Percentiles rank a stretch among this genome's conserved stretches.
These are phyloP conservation scores for Platycheirus albimanus DNA, from an alignment of 2,888 invertebrate genomes.

Conservation along the genomic window DNA sequence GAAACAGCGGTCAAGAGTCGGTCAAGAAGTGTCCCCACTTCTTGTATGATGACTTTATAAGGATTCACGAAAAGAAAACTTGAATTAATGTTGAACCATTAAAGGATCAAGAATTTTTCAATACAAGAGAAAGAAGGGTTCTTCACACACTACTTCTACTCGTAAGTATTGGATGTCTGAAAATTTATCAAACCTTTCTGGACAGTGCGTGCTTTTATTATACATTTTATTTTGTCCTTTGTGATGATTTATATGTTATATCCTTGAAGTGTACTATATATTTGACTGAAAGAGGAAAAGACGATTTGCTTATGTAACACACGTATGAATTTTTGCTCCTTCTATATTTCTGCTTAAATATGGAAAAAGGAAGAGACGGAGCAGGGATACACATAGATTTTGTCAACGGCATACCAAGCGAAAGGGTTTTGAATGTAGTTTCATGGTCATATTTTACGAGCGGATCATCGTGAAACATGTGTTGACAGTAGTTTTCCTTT, in stretches of 20 bases:
- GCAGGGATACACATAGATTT: not conserved
- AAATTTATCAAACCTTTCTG: constrained; percentile 43
- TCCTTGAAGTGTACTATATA: not conserved
- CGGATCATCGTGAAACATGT: constrained; percentile 49
- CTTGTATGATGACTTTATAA: constrained; percentile 51
- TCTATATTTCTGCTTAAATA: not conserved
- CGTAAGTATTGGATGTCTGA: constrained; percentile 17
- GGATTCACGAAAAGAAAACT: not conserved
- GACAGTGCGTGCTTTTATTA: not conserved
- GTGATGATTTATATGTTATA: constrained; percentile 37
- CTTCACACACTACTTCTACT: too few species aligned
- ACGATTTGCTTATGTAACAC: not conserved
- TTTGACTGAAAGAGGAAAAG: not conserved
- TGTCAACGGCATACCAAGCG: constrained; percentile 9
- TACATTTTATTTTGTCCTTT: not conserved
- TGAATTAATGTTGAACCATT: constrained; percentile 20
- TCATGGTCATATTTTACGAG: constrained; percentile 21
- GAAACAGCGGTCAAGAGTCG: constrained; percentile 24
- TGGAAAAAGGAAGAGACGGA: not conserved
- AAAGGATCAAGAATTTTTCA: constrained; percentile 13
- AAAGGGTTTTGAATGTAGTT: constrained; percentile 27
- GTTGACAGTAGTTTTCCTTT: constrained; percentile 48
- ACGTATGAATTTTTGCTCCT: not conserved
- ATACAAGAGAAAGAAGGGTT: not conserved
- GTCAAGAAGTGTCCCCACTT: constrained; percentile 34